Evolutionary conservation across 2,797 vertebrate species (phyloP).

Genomic region (Pipistrellus kuhlii): DNA sequence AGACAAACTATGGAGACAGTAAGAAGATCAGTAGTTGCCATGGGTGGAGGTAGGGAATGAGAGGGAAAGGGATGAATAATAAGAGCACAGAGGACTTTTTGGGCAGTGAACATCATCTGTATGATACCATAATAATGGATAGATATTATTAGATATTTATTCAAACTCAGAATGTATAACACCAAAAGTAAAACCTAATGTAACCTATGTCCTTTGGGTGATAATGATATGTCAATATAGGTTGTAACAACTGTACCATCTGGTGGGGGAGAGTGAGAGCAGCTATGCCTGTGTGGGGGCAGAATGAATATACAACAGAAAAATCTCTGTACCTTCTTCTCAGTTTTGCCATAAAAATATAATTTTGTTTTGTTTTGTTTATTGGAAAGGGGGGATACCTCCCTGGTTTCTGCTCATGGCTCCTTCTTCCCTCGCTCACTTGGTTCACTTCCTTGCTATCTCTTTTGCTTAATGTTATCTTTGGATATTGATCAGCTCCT

Average conservation of each 20-base stretch:
- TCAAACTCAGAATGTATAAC: not conserved
- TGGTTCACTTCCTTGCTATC: not conserved
- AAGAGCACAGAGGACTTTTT: not conserved
- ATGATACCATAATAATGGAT: not conserved
- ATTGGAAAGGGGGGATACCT: not conserved
- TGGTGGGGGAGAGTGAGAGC: not conserved
- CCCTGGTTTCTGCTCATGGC: not conserved
- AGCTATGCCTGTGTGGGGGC: not conserved
- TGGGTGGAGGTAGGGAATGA: not conserved
- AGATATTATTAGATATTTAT: not conserved
- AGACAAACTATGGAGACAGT: not conserved
- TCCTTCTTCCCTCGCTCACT: not conserved
- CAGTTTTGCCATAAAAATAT: not conserved
- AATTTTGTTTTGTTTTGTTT: not conserved
- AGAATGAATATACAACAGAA: not conserved
- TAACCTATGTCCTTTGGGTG: not conserved
- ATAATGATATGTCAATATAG: not conserved
- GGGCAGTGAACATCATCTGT: not conserved
- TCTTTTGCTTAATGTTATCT: not conserved
- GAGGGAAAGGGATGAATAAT: not conserved
- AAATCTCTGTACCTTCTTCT: not conserved
- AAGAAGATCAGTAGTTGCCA: not conserved
- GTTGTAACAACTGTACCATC: not conserved
- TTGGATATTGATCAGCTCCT: not conserved
- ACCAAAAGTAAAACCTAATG: not conserved